Percentiles rank a stretch among this genome's conserved stretches.
phyloP scores from a whole-genome alignment of 1,140 invertebrate genomes.

The Chionoecetes opilio region DNA sequence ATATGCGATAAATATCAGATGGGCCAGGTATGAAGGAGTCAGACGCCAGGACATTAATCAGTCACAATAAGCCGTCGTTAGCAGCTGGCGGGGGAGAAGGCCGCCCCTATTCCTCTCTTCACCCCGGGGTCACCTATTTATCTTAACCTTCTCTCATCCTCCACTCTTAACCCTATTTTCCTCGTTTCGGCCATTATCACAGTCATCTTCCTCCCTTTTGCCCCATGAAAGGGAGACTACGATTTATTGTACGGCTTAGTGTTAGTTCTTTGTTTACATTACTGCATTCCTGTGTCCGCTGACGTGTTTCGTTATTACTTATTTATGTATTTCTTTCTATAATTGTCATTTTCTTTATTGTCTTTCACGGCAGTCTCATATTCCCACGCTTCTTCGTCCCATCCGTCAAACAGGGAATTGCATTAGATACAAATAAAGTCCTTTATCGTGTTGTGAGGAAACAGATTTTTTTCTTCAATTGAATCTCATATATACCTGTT shows the following conservation, averaged over 20 bases:
- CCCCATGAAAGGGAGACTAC: neutral
- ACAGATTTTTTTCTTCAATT: too few species aligned
- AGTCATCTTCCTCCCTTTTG: neutral
- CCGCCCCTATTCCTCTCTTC: slow-evolving; percentile 2
- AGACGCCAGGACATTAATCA: slow-evolving; percentile 47
- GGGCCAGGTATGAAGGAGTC: slow-evolving; percentile 6
- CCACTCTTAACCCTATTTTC: slow-evolving; percentile 9
- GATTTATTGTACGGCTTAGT: neutral
- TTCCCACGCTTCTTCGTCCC: neutral
- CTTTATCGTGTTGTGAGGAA: neutral
- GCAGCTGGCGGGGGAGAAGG: slow-evolving; percentile 34
- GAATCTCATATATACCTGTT: neutral
- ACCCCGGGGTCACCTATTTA: slow-evolving; percentile 7
- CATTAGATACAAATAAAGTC: neutral
- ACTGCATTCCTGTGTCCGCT: neutral
- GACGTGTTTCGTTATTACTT: neutral
- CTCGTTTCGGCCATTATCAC: neutral
- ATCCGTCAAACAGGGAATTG: neutral
- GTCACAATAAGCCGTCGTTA: slow-evolving; percentile 62
- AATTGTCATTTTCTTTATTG: neutral
- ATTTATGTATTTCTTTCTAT: neutral
- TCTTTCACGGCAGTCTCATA: neutral
- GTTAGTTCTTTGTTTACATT: slow-evolving; percentile 21
- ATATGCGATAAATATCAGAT: slow-evolving; percentile 45
- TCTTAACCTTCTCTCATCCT: slow-evolving; percentile 8